Evolutionary conservation across 2,888 invertebrate species (phyloP).

Genomic region (Trachelus tabidus): DNA sequence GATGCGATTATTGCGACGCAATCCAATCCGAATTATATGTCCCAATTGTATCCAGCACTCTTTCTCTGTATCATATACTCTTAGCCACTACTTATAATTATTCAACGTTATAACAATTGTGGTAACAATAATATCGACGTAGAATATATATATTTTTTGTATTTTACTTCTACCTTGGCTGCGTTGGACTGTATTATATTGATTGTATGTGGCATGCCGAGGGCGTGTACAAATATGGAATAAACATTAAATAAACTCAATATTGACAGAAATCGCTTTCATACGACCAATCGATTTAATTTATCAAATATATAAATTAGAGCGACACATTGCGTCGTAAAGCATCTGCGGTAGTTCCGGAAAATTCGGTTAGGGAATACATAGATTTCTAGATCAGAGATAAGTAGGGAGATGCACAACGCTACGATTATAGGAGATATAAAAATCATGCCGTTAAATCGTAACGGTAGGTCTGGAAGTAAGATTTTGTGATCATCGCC

Average conservation of each 20-base stretch:
- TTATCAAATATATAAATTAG: too few species aligned
- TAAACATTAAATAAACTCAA: conserved; percentile 47
- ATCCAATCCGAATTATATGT: conserved; percentile 44
- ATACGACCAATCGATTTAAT: too few species aligned
- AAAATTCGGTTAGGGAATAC: too few species aligned
- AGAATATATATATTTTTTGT: conserved; percentile 58
- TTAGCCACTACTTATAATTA: conserved; percentile 45
- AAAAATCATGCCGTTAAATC: too few species aligned
- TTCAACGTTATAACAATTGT: conserved; percentile 50
- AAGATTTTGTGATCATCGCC: too few species aligned
- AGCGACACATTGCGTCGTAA: too few species aligned
- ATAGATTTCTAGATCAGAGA: too few species aligned
- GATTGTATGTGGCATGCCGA: conserved; percentile 58
- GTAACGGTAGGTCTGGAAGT: too few species aligned
- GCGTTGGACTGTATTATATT: conserved; percentile 59
- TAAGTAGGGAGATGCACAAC: too few species aligned
- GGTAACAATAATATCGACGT: conserved; percentile 53
- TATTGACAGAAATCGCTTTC: neutral
- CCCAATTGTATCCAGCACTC: conserved; percentile 45
- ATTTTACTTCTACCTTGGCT: conserved; percentile 60
- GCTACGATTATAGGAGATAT: too few species aligned
- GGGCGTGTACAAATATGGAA: conserved; percentile 61
- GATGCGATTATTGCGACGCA: neutral
- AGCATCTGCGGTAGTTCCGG: too few species aligned
- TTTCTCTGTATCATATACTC: conserved; percentile 49